Conservation (phyloP, 2,797 vertebrate species). For the Poliocrania exsul region DNA sequence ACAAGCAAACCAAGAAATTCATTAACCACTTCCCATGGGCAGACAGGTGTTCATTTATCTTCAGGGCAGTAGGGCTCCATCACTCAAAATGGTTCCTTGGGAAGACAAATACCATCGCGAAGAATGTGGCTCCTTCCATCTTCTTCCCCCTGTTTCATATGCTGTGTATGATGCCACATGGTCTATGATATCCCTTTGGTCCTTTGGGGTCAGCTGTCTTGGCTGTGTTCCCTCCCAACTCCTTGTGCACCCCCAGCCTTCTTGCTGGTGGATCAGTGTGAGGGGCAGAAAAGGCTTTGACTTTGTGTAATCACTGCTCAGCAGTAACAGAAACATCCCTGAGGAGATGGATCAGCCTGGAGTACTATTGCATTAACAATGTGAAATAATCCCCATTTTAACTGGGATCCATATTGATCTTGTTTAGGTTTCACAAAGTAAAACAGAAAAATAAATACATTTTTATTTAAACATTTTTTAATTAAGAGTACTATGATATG, state of each 20-base stretch:
- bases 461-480: neutral
- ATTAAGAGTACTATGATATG: rapidly evolving
- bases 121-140: neutral
- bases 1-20: neutral
- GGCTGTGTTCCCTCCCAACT: neutral
- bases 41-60: neutral
- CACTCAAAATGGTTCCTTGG: neutral
- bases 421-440: neutral
- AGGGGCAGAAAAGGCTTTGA: neutral
- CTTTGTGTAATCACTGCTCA: neutral
- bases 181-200: neutral
- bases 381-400: neutral
- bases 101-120: neutral
- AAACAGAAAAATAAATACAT: neutral
- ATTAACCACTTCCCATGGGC: neutral
- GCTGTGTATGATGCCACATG: neutral
- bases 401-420: neutral
- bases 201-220: neutral
- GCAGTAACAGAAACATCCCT: neutral
- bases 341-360: neutral
- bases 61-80: neutral
- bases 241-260: neutral
- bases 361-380: neutral
- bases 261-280: rapidly evolving
- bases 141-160: neutral